Evolutionary conservation across 2,113 vertebrate genomes (phyloP).

Genomic region (Lepisosteus oculatus): DNA sequence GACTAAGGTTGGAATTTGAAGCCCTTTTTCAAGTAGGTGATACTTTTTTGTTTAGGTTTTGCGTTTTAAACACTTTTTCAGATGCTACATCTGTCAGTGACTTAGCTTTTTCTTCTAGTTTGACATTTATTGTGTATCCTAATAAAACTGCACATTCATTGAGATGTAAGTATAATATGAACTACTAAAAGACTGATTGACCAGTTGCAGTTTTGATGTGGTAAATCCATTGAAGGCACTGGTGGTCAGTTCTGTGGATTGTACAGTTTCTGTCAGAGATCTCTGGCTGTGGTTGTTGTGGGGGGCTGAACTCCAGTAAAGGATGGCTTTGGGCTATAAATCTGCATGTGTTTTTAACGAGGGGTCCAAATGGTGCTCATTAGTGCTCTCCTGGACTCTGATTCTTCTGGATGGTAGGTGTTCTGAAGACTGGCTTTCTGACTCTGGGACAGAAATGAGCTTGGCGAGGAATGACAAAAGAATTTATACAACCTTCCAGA

Average conservation of each 20-base stretch:
- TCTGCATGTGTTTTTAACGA: constrained; percentile 53
- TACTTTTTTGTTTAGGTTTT: too few species aligned
- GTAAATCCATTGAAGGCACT: not conserved
- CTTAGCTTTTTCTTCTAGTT: too few species aligned
- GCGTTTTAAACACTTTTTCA: too few species aligned
- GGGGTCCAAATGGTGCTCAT: constrained; percentile 56
- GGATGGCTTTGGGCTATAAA: constrained; percentile 45
- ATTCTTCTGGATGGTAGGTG: constrained; percentile 31
- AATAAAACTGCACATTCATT: too few species aligned
- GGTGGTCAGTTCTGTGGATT: constrained; percentile 32
- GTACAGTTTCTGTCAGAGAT: constrained; percentile 39
- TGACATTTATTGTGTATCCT: too few species aligned
- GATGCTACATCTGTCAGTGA: too few species aligned
- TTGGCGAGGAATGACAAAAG: constrained; percentile 18
- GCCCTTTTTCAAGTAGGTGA: too few species aligned
- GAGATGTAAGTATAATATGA: too few species aligned
- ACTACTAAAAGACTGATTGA: too few species aligned
- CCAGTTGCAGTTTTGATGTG: too few species aligned
- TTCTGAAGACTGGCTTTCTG: constrained; percentile 27
- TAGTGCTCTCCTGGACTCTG: constrained; percentile 41
- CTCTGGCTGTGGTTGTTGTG: constrained; percentile 30
- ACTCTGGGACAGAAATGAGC: constrained; percentile 32
- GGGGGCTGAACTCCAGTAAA: constrained; percentile 40
- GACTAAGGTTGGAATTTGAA: too few species aligned
- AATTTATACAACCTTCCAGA: constrained; percentile 30